phyloP scores from a whole-genome alignment of 2,113 vertebrate species.

The Tychaedon coryphoeus region DNA sequence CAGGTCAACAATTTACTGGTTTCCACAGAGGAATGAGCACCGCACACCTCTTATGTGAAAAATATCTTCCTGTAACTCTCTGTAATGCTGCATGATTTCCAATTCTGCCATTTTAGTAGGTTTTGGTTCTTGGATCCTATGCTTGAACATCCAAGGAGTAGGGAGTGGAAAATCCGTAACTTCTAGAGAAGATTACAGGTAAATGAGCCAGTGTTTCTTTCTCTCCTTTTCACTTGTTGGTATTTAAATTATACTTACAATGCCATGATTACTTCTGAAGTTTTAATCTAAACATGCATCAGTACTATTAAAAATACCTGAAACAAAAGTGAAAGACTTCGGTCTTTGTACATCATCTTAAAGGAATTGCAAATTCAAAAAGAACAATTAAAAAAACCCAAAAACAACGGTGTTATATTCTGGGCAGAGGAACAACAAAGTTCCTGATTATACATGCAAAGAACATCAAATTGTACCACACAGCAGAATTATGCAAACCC shows the following conservation, averaged over 20 bases:
- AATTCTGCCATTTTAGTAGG: background rate
- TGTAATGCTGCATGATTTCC: background rate
- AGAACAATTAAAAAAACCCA: background rate
- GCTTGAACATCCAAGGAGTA: background rate
- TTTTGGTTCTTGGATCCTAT: background rate
- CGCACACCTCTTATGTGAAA: background rate
- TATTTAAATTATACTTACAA: background rate
- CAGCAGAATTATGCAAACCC: background rate
- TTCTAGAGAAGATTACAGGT: background rate
- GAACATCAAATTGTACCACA: background rate
- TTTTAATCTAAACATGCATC: background rate
- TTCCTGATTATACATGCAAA: background rate
- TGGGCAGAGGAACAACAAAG: background rate
- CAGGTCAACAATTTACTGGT: background rate
- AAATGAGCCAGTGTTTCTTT: background rate
- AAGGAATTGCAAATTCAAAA: background rate
- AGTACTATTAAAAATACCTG: background rate
- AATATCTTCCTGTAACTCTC: background rate
- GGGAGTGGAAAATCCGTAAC: background rate
- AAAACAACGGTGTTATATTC: background rate
- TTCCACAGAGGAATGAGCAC: background rate
- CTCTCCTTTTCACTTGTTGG: background rate
- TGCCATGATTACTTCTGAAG: background rate
- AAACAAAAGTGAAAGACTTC: background rate
- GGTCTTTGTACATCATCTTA: background rate